phyloP scores from a whole-genome alignment of 2,888 invertebrate genomes.

The Hypselothyrea guttata region DNA sequence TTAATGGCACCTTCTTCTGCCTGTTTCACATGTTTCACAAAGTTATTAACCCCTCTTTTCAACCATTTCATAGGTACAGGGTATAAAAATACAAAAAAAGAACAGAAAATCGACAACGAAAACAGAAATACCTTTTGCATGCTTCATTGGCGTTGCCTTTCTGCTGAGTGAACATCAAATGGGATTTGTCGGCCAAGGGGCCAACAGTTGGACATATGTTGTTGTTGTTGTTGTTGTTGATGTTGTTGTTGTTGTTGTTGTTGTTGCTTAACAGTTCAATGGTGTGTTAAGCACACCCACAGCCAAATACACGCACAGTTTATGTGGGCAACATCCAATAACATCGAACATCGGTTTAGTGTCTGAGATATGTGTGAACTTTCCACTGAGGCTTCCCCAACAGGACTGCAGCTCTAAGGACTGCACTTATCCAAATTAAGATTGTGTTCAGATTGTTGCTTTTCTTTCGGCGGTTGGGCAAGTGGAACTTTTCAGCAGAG shows the following conservation, averaged over 20 bases:
- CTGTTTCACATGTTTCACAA: too few relatives aligned
- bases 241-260: conserved; percentile 54
- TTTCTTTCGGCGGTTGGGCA: neutral
- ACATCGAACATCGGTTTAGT: conserved; percentile 57
- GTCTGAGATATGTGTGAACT: conserved; percentile 51
- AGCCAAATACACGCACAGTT: conserved; percentile 26
- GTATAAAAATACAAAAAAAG: neutral
- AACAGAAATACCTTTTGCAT: conserved; percentile 76
- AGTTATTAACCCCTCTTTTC: too few relatives aligned
- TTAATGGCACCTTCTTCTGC: too few relatives aligned
- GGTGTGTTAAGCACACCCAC: conserved; percentile 69
- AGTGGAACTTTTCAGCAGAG: too few relatives aligned
- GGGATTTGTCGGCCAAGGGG: conserved; percentile 65
- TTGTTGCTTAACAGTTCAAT: conserved; percentile 71
- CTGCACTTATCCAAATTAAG: conserved; percentile 72
- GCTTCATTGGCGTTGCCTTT: conserved; percentile 77
- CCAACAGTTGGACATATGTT: conserved; percentile 56
- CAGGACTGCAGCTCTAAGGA: conserved; percentile 41
- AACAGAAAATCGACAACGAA: conserved; percentile 43
- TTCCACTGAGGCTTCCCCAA: conserved; percentile 1
- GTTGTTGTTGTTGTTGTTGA: conserved; percentile 57
- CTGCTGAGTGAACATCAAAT: conserved; percentile 77
- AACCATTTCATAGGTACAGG: too few relatives aligned
- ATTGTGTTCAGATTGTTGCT: conserved; percentile 45
- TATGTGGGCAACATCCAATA: conserved; percentile 60